phyloP scores from a whole-genome alignment of 2,888 invertebrate species.

The Malthinus flaveolus region DNA sequence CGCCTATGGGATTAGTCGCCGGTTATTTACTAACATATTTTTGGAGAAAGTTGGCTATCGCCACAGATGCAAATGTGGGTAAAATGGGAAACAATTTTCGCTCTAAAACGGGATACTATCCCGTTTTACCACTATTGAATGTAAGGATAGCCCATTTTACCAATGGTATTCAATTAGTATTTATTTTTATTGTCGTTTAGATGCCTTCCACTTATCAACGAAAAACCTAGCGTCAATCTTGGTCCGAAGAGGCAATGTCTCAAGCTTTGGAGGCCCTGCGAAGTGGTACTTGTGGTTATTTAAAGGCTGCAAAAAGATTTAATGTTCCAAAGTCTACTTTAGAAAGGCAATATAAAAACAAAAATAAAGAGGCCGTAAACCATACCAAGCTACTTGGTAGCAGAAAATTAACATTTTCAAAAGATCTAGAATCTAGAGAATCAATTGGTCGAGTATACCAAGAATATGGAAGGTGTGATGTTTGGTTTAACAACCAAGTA shows the following conservation, averaged over 20 bases:
- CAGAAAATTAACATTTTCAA: slow-evolving; percentile 1
- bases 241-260: slow-evolving; percentile 7
- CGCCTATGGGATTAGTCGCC: no score
- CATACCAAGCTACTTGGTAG: neutral
- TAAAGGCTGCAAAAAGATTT: slow-evolving; percentile 5
- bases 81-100: no score
- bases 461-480: slow-evolving; percentile 9
- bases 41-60: no score
- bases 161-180: no score
- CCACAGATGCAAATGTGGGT: no score
- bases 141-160: no score
- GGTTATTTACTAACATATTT: no score
- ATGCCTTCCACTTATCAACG: neutral
- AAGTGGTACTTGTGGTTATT: slow-evolving; percentile 4
- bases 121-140: no score
- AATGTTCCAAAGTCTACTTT: slow-evolving; percentile 6
- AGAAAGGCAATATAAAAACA: neutral
- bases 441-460: neutral
- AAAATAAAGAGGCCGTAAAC: neutral
- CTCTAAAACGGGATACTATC: no score
- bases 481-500: slow-evolving; percentile 6
- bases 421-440: neutral
- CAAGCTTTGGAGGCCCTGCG: slow-evolving; percentile 4
- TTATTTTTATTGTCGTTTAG: no score
- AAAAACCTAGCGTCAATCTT: neutral